Evolutionary conservation across 2,888 invertebrate species (phyloP), one percentile per base, ranked within the genome.

Genomic region (Nycteola revayana): DNA sequence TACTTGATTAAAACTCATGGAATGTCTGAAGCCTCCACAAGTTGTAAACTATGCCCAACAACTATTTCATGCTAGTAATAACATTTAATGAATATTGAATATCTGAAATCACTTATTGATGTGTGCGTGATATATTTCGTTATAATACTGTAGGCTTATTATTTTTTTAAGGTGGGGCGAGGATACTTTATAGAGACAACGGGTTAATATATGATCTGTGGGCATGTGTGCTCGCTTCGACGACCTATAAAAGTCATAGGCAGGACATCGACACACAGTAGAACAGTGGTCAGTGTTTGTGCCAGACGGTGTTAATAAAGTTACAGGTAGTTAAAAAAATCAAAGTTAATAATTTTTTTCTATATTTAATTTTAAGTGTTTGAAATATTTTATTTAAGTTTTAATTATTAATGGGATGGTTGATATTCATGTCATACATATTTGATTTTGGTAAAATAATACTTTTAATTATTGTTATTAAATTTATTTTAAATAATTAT

Each of bases 171-270:
- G 73, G 74, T 58, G 72, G 63, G 71, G 73, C 65, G 47, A 49
- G 60, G 56, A 60, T 67, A 58, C 60, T 46, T 23, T 30, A 39
- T 38, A 26, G 31, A 52, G 39, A 28, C 34, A 21, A 42, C 43
- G 34, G 26, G 43, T 55, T 29, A 43, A 42, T n/a, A 33, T 35
- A 38, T 40, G 26, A 41, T 44, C 23, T 46, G 48, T 46, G 42
- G 42, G 51, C 43, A 53, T 50, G 65, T 61, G 60, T 60, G 53
- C 53, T 49, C 44, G 60, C 28, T 73, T 46, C 45, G 57, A 25
- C 82, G 80, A 79, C 82, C 85, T 86, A 86, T 86, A 86, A 78
- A 85, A 84, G 81, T 69, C 68, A 60, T 59, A 49, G 63, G 39
- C 70, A 73, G 82, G 76, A 79, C 61, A 60, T 59, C 38, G 45